These are phyloP conservation scores for Rhinopomastus cyanomelas DNA, from an alignment of 2,113 vertebrate species.

Conservation along the genomic window DNA sequence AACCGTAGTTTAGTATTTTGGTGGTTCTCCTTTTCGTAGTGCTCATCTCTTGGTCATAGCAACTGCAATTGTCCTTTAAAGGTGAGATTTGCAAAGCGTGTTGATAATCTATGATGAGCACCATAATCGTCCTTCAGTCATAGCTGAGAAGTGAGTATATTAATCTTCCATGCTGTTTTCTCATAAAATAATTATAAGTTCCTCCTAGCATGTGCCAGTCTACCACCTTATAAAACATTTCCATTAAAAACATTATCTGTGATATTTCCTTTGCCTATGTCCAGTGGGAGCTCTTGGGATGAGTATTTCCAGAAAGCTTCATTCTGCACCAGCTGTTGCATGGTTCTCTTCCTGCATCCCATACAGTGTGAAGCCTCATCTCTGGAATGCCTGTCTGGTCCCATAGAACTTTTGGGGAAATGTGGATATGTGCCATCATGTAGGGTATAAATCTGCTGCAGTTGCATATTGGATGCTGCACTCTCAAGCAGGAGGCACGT, in stretches of 20 bases:
- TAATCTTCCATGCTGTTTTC: not conserved
- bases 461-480: not conserved
- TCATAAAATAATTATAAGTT: not conserved
- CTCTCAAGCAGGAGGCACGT: not conserved
- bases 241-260: slow-evolving; percentile 1
- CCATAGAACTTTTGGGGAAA: not conserved
- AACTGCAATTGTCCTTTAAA: not conserved
- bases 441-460: not conserved
- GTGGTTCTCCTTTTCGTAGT: too few species aligned
- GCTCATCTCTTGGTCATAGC: not conserved
- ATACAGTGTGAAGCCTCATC: not conserved
- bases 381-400: not conserved
- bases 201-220: not conserved
- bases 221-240: not conserved
- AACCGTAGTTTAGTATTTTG: too few species aligned
- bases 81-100: not conserved
- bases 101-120: not conserved
- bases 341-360: slow-evolving; percentile 19
- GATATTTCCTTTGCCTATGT: not conserved
- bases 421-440: not conserved
- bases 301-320: slow-evolving; percentile 24
- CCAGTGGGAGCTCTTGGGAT: not conserved
- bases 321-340: not conserved
- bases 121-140: not conserved
- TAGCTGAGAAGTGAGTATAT: not conserved